phyloP scores from a whole-genome alignment of 2,113 vertebrate genomes.

The Tichodroma muraria region DNA sequence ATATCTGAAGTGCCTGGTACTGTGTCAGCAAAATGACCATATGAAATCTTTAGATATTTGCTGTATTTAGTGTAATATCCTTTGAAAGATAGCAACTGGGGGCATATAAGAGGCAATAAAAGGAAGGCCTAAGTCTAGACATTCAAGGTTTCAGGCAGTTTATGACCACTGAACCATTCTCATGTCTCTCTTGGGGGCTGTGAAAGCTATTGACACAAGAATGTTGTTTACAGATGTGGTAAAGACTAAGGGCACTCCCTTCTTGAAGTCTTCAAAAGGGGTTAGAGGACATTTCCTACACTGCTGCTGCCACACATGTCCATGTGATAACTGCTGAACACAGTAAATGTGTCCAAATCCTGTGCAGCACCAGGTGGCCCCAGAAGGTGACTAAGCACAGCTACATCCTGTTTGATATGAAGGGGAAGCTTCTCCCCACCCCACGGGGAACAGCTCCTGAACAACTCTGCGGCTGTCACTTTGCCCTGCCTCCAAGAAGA shows the following conservation, averaged over 20 bases:
- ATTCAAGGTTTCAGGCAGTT: fast-evolving
- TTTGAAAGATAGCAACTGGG: not conserved
- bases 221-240: not conserved
- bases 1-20: not conserved
- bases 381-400: not conserved
- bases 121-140: not conserved
- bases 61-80: not conserved
- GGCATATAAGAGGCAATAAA: not conserved
- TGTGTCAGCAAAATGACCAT: not conserved
- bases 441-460: not conserved
- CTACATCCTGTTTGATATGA: fast-evolving
- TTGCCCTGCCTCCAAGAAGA: not conserved
- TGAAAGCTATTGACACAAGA: not conserved
- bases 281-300: not conserved
- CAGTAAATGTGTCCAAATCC: not conserved
- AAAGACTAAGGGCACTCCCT: not conserved
- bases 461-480: not conserved
- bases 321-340: fast-evolving
- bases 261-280: not conserved
- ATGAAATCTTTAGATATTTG: not conserved
- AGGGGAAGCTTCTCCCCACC: not conserved
- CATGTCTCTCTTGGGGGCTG: not conserved
- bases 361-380: not conserved
- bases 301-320: fast-evolving
- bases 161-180: not conserved